Conservation (phyloP, 2,888 invertebrate genomes). For the Eupithecia vulgata region DNA sequence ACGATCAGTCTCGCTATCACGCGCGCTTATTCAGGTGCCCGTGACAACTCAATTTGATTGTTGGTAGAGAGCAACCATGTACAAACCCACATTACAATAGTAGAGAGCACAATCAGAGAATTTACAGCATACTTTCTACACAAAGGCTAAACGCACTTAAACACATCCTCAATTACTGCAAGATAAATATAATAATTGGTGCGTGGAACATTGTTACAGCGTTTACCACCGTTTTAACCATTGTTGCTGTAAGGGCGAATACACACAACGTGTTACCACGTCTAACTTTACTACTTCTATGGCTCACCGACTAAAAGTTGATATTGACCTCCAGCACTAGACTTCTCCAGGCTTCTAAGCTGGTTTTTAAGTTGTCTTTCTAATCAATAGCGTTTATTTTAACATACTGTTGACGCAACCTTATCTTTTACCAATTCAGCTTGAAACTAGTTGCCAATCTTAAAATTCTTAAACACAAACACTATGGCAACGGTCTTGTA, state of each 20-base stretch:
- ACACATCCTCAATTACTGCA: constrained; percentile 77
- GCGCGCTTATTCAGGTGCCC: not conserved
- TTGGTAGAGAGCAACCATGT: not conserved
- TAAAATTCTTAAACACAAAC: not conserved
- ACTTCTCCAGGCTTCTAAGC: not conserved
- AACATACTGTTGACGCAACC: too few species aligned
- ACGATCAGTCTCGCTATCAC: not conserved
- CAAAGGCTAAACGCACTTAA: constrained; percentile 54
- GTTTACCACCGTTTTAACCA: constrained; percentile 22
- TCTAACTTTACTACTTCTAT: not conserved
- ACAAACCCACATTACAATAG: not conserved
- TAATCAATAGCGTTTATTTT: not conserved
- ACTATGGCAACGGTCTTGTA: not conserved
- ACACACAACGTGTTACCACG: not conserved
- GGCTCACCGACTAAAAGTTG: not conserved
- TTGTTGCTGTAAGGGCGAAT: not conserved
- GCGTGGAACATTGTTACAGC: constrained; percentile 47
- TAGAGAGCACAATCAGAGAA: constrained; percentile 9
- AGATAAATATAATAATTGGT: constrained; percentile 64
- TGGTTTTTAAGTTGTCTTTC: too few species aligned
- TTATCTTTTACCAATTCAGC: too few species aligned
- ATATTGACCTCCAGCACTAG: not conserved
- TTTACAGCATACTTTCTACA: constrained; percentile 53
- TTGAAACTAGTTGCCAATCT: too few species aligned
- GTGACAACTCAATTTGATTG: not conserved